Conservation (phyloP, 2,888 invertebrate species). For the Zygaena filipendulae region DNA sequence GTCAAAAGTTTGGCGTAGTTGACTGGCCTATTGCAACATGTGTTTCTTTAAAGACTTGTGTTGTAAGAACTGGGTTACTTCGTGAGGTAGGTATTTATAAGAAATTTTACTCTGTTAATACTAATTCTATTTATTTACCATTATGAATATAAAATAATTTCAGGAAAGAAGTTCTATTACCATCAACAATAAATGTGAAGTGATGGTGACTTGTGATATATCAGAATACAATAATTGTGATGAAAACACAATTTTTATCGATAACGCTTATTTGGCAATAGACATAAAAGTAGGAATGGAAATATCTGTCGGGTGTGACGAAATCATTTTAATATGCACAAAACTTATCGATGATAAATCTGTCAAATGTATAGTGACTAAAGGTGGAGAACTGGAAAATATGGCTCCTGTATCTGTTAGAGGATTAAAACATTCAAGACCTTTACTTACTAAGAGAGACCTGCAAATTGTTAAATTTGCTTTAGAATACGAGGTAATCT, state of each 20-base stretch:
- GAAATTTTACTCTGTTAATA: constrained; percentile 9
- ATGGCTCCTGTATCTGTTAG: constrained; percentile 26
- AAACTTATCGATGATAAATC: constrained; percentile 21
- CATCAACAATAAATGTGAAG: no score
- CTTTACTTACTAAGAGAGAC: constrained; percentile 27
- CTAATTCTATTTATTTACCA: no score
- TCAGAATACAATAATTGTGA: constrained; percentile 27
- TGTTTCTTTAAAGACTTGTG: constrained; percentile 85
- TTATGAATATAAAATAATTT: no score
- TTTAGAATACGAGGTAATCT: constrained; percentile 29
- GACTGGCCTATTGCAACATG: constrained; percentile 81
- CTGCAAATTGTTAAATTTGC: constrained; percentile 30
- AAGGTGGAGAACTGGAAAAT: constrained; percentile 22
- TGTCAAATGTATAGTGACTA: constrained; percentile 26
- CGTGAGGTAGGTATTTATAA: constrained; percentile 19
- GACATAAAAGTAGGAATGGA: constrained; percentile 25
- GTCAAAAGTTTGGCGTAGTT: constrained; percentile 58
- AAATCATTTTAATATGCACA: constrained; percentile 25
- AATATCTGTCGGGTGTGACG: constrained; percentile 26
- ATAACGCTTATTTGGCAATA: constrained; percentile 25
- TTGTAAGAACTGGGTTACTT: constrained; percentile 76
- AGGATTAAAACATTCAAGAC: constrained; percentile 24
- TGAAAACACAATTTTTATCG: constrained; percentile 26
- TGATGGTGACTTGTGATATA: constrained; percentile 23
- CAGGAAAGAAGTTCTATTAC: no score